Evolutionary conservation across 2,113 vertebrate species (phyloP).

Genomic region (Poecilia latipinna): DNA sequence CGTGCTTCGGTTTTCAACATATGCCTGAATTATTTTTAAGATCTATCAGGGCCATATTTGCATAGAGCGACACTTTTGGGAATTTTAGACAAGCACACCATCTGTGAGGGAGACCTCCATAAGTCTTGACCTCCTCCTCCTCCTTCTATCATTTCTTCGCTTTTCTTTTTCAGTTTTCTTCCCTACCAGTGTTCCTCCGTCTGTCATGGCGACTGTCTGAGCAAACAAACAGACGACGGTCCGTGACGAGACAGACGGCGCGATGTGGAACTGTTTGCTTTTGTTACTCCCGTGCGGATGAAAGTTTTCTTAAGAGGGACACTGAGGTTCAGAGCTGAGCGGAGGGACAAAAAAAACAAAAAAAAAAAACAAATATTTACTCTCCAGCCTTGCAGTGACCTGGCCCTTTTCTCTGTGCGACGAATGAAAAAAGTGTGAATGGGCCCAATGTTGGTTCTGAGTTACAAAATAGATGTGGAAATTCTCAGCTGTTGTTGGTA

Average conservation of each 20-base stretch:
- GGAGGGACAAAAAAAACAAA: slow-evolving; percentile 55
- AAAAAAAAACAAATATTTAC: slow-evolving; percentile 75
- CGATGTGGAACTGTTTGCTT: slow-evolving; percentile 74
- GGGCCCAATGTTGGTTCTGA: slow-evolving; percentile 49
- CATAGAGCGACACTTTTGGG: slow-evolving; percentile 59
- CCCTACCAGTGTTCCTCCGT: slow-evolving; percentile 56
- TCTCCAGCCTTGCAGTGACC: slow-evolving; percentile 49
- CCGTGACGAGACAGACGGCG: slow-evolving; percentile 64
- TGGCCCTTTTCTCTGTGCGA: slow-evolving; percentile 35
- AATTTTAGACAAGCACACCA: slow-evolving; percentile 65
- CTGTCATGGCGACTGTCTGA: slow-evolving; percentile 72
- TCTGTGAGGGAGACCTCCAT: slow-evolving; percentile 65
- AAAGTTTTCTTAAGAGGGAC: slow-evolving; percentile 79
- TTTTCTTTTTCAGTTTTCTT: slow-evolving; percentile 44
- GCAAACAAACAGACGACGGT: slow-evolving; percentile 71
- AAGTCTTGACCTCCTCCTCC: slow-evolving; percentile 52
- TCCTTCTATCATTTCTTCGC: slow-evolving; percentile 29
- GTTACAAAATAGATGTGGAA: slow-evolving; percentile 23
- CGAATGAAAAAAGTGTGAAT: slow-evolving; percentile 35
- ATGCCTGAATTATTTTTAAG: slow-evolving; percentile 59
- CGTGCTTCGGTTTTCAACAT: slow-evolving; percentile 33
- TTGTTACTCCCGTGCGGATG: slow-evolving; percentile 69
- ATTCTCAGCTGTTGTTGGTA: slow-evolving; percentile 15
- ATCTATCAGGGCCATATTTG: slow-evolving; percentile 45
- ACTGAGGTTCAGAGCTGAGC: slow-evolving; percentile 69